Evolutionary conservation across 2,888 invertebrate species (phyloP).

Genomic region (Dryobotodes eremita): DNA sequence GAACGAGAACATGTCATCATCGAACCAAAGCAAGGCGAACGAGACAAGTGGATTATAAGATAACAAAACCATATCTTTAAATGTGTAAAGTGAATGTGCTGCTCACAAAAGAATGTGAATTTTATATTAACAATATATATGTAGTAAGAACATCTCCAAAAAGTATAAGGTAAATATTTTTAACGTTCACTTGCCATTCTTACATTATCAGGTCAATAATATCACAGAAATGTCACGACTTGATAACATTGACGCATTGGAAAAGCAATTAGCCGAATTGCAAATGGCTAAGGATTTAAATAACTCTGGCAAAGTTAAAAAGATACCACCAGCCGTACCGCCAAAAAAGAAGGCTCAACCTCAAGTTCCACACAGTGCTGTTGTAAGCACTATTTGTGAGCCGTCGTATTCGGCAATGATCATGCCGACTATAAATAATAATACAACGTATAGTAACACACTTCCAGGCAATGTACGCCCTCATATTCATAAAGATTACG

Average conservation of each 20-base stretch:
- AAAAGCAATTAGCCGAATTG: slow-evolving; percentile 93
- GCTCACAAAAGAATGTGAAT: slow-evolving; percentile 23
- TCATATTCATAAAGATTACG: slow-evolving; percentile 79
- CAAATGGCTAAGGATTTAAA: slow-evolving; percentile 90
- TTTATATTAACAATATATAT: not conserved
- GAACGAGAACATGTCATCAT: slow-evolving; percentile 42
- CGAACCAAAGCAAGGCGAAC: slow-evolving; percentile 42
- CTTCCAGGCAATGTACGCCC: slow-evolving; percentile 67
- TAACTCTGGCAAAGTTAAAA: slow-evolving; percentile 84
- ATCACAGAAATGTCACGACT: slow-evolving; percentile 81
- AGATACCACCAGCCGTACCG: slow-evolving; percentile 95
- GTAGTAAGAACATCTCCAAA: slow-evolving; percentile 17
- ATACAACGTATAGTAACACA: slow-evolving; percentile 80
- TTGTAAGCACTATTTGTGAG: slow-evolving; percentile 92
- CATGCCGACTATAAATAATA: slow-evolving; percentile 82
- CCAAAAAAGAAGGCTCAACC: slow-evolving; percentile 94
- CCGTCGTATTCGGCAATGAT: slow-evolving; percentile 93
- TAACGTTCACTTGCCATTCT: slow-evolving; percentile 53
- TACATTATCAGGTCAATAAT: slow-evolving; percentile 65
- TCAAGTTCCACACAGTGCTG: slow-evolving; percentile 94
- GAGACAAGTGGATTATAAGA: slow-evolving; percentile 47
- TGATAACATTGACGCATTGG: slow-evolving; percentile 92
- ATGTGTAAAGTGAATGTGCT: slow-evolving; percentile 37
- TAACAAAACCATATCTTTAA: slow-evolving; percentile 45
- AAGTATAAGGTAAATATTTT: slow-evolving; percentile 54